A percentile compares a stretch with the other conserved stretches of the same genome.
Evolutionary conservation across 2,888 invertebrate species (phyloP).

Genomic region (Emesis furor): DNA sequence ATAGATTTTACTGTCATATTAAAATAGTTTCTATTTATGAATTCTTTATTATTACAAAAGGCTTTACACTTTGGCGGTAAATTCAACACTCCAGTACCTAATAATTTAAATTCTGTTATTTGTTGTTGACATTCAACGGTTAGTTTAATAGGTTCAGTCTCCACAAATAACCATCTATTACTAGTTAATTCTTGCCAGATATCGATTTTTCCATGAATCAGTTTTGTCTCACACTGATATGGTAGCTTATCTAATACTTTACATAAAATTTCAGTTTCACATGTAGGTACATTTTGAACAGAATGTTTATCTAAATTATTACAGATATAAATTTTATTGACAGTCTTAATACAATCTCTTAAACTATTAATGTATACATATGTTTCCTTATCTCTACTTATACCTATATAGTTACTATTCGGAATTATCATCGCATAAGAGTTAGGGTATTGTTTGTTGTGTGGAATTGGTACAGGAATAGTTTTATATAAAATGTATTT

Average conservation of each 20-base stretch:
- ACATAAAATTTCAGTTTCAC: neutral
- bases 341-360: neutral
- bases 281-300: neutral
- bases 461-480: neutral
- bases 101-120: constrained; percentile 3
- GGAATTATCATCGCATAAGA: neutral
- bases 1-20: neutral
- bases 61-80: neutral
- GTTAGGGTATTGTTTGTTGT: neutral
- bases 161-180: constrained; percentile 31
- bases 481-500: neutral
- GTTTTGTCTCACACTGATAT: constrained; percentile 24
- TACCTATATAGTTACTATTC: neutral
- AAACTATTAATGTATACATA: neutral
- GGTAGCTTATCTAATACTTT: neutral
- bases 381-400: neutral
- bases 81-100: neutral
- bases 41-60: neutral
- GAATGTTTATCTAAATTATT: neutral
- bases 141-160: constrained; percentile 27
- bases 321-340: neutral
- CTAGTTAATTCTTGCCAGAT: constrained; percentile 31
- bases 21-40: neutral
- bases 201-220: constrained; percentile 24
- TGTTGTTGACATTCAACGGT: neutral